Evolutionary conservation across 2,888 invertebrate species (phyloP).

Genomic region (Philereme transversata): DNA sequence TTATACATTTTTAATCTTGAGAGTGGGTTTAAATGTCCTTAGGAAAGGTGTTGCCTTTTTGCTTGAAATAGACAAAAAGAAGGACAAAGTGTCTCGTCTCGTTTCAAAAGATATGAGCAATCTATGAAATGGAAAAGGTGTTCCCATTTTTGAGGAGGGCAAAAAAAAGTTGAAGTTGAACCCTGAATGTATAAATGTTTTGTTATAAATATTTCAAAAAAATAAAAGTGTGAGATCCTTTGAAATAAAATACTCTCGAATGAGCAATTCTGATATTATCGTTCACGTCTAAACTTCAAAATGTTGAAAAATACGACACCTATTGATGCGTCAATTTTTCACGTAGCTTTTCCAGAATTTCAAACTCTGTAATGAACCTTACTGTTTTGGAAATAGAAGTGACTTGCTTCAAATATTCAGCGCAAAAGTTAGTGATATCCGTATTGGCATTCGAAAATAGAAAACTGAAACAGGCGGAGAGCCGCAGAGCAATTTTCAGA

Average conservation of each 20-base stretch:
- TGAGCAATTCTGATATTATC: conserved; percentile 17
- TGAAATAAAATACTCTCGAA: conserved; percentile 8
- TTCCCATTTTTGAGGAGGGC: not conserved
- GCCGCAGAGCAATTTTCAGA: conserved; percentile 34
- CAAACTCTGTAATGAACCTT: conserved; percentile 18
- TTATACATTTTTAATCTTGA: conserved; percentile 36
- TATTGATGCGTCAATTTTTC: conserved; percentile 21
- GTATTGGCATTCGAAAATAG: conserved; percentile 36
- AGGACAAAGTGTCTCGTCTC: not conserved
- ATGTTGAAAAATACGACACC: conserved; percentile 24
- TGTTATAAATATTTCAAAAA: not conserved
- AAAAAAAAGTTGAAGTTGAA: too few relatives aligned
- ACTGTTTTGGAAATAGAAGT: conserved; percentile 8
- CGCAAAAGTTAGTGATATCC: conserved; percentile 27
- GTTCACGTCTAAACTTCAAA: conserved; percentile 24
- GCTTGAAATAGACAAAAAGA: conserved; percentile 11
- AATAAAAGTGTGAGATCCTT: conserved; percentile 2
- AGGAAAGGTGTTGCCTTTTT: conserved; percentile 23
- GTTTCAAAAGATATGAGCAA: conserved; percentile 1
- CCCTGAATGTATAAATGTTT: too few relatives aligned
- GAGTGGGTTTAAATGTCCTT: conserved; percentile 33
- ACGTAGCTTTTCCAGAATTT: conserved; percentile 7
- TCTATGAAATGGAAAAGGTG: conserved; percentile 3
- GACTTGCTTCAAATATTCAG: conserved; percentile 4
- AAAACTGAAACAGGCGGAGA: conserved; percentile 28